A percentile compares a stretch with the other conserved stretches of the same genome.
These are phyloP conservation scores for Phoxinus dragarum DNA, from an alignment of 2,797 vertebrate genomes.

Conservation along the genomic window DNA sequence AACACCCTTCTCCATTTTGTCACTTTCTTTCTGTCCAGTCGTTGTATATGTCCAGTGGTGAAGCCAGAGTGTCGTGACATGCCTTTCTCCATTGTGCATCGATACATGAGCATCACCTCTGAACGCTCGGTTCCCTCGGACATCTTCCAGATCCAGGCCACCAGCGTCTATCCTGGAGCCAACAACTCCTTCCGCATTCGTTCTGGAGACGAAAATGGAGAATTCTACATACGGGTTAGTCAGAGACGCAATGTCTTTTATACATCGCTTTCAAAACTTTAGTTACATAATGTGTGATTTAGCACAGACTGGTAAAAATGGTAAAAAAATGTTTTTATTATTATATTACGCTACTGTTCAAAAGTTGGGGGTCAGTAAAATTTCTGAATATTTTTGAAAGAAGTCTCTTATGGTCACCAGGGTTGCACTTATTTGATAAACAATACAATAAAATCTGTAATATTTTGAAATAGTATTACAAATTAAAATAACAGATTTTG, in stretches of 20 bases:
- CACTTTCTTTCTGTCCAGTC: constrained; percentile 69
- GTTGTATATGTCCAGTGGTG: constrained; percentile 85
- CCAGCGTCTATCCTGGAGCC: constrained; percentile 87
- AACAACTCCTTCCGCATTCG: constrained; percentile 93
- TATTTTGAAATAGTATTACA: neutral
- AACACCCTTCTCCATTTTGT: constrained; percentile 59
- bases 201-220: constrained; percentile 84
- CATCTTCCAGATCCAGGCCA: constrained; percentile 94
- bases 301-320: neutral
- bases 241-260: neutral
- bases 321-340: neutral
- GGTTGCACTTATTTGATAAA: neutral
- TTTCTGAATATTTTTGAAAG: neutral
- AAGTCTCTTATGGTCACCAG: neutral
- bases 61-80: constrained; percentile 85
- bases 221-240: constrained; percentile 92
- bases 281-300: neutral
- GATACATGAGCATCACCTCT: constrained; percentile 93
- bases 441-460: neutral
- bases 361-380: neutral
- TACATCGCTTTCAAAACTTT: neutral
- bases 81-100: constrained; percentile 88
- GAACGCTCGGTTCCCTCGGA: constrained; percentile 89
- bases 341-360: neutral
- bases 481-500: neutral